Percentiles rank a stretch among this genome's conserved stretches.
These are phyloP conservation scores for Drosophila leontia DNA, from an alignment of 1,140 invertebrate species.

Conservation along the genomic window DNA sequence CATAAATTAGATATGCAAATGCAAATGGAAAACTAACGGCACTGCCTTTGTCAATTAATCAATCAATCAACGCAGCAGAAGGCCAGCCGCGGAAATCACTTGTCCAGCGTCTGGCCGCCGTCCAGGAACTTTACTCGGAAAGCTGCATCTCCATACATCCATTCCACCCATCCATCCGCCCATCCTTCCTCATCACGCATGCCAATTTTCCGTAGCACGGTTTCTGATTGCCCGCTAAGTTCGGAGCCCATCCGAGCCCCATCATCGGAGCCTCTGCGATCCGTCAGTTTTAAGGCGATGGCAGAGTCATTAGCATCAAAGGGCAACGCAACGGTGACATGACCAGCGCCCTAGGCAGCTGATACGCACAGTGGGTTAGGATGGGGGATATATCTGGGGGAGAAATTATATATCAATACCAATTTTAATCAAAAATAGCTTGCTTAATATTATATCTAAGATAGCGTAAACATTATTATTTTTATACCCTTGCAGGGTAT, in stretches of 20 bases:
- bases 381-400: background rate
- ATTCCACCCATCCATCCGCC: constrained; percentile 5
- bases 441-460: too few relatives aligned
- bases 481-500: too few relatives aligned
- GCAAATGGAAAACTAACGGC: constrained; percentile 75
- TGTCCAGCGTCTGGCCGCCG: constrained; percentile 40
- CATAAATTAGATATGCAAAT: constrained; percentile 74
- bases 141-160: constrained; percentile 17
- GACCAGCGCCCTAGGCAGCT: constrained; percentile 21
- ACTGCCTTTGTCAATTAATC: constrained; percentile 81
- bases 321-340: constrained; percentile 47
- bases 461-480: too few relatives aligned
- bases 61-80: constrained; percentile 73
- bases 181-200: constrained; percentile 54
- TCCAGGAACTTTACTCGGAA: constrained; percentile 8
- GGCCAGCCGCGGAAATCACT: constrained; percentile 65
- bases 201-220: constrained; percentile 60
- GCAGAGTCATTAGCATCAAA: constrained; percentile 68
- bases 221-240: constrained; percentile 67
- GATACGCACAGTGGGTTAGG: constrained; percentile 27
- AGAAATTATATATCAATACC: background rate
- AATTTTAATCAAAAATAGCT: background rate
- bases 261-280: constrained; percentile 31
- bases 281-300: constrained; percentile 45
- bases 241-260: constrained; percentile 47